A percentile compares a stretch with the other conserved stretches of the same genome.
phyloP scores from a whole-genome alignment of 2,113 vertebrate species.

The Sialia sialis region DNA sequence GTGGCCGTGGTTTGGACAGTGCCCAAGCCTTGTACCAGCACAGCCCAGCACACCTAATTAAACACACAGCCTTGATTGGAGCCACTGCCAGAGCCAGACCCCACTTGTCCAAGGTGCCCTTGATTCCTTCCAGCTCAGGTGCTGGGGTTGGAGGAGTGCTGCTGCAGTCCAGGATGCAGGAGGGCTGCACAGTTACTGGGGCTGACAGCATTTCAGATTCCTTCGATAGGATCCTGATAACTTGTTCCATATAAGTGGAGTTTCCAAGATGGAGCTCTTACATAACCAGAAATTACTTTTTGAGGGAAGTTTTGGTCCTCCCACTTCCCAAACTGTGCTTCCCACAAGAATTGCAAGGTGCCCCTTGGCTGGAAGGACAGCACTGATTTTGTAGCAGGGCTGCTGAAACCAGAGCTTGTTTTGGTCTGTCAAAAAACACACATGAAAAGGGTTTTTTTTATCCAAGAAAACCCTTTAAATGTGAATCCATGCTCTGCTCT shows the following conservation, averaged over 20 bases:
- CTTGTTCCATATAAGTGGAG: rapidly evolving
- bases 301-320: background rate
- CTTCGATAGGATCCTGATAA: background rate
- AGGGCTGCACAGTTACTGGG: background rate
- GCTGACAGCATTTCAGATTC: background rate
- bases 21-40: background rate
- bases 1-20: background rate
- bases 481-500: background rate
- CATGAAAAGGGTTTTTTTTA: too few relatives aligned
- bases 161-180: background rate
- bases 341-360: background rate
- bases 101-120: background rate
- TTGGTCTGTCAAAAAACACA: background rate
- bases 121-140: background rate
- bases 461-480: background rate
- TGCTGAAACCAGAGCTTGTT: background rate
- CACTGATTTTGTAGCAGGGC: background rate
- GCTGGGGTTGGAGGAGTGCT: background rate
- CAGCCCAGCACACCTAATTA: rapidly evolving
- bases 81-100: background rate
- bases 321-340: background rate
- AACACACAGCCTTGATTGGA: background rate
- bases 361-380: background rate
- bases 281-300: background rate
- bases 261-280: background rate